Base-by-base conservation (phyloP, 2,888 invertebrate genomes). In the Artemia sinica region DNA sequence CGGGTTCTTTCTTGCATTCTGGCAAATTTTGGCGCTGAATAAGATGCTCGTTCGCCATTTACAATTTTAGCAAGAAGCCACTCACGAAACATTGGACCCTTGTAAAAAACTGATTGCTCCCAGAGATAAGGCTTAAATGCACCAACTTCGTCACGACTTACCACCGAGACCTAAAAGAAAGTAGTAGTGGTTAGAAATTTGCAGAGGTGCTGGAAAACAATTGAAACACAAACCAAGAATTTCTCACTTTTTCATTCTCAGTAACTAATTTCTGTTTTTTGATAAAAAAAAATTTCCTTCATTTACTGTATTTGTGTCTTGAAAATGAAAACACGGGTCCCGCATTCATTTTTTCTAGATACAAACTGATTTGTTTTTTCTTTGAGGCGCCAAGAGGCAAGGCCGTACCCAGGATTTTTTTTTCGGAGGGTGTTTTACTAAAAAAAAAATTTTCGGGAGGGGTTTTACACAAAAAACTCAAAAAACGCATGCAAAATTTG, bases 91-190 rank as follows among this genome's bases (percentile, higher is more conserved):
- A 93, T 91, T 41, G 91, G 86, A 49, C 91, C 92, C 82, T 92
- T 92, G 78, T 91, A 90, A 77, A 93, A 93, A 70, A 90, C 88
- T 74, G 89, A 91, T 80, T 93, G 91, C 78, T 93, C 92, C 92
- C 92, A 92, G 68, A 93, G 83, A 80, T 93, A 93, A 52, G 93
- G 93, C 78, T 93, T 93, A 81, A 92, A 93, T 73, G 93, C 93
- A 65, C 92, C 91, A 63, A 93, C 93, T 81, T 93, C 93, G 78
- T 93, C 93, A 72, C 93, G 82, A 28, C 92, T 92, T 69, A 93
- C 93, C 63, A 93, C 92, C 0, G 91, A 90, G 68, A 92, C 89
- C 78, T 78, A 73, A 41, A 41, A 6, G 41, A 41, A 41, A 41
- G 10, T 63, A 68, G 52, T 10, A 67, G 11, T 12, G 28, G 28